Percentiles rank a stretch among this genome's conserved stretches.
Evolutionary conservation across 2,888 invertebrate genomes (phyloP).

Genomic region (Lepetodrilus schrolli): DNA sequence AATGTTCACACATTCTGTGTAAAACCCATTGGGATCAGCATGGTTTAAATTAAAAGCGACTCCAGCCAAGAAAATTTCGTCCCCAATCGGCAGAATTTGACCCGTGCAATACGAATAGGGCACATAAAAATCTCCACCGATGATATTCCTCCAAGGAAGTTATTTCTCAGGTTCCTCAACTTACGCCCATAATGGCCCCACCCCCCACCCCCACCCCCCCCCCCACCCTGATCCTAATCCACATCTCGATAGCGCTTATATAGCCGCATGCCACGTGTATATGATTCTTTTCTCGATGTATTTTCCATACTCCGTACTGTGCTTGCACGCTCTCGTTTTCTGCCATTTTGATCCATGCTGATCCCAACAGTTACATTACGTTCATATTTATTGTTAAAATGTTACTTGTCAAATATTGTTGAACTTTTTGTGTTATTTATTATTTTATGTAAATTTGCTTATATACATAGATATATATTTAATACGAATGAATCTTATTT

Average conservation of each 20-base stretch:
- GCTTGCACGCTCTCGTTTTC: conserved; percentile 34
- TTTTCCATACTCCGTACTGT: neutral
- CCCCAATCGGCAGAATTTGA: neutral
- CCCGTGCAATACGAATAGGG: neutral
- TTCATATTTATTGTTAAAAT: conserved; percentile 35
- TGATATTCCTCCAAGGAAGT: neutral
- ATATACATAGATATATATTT: no score
- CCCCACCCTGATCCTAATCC: no score
- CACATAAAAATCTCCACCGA: neutral
- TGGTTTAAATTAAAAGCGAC: conserved; percentile 40
- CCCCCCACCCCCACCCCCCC: no score
- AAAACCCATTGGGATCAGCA: conserved; percentile 56
- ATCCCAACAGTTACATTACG: conserved; percentile 51
- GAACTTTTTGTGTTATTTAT: conserved; percentile 28
- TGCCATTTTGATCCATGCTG: conserved; percentile 68
- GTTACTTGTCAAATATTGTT: conserved; percentile 25
- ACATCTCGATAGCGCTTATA: neutral
- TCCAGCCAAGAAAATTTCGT: neutral
- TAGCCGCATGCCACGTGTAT: conserved; percentile 1
- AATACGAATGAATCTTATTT: conserved; percentile 11
- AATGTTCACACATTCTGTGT: conserved; percentile 28
- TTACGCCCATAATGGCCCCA: neutral
- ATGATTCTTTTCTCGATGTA: neutral
- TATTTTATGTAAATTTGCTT: conserved; percentile 28
- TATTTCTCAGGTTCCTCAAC: conserved; percentile 12